Evolutionary conservation across 2,113 vertebrate genomes (phyloP), one percentile per base, ranked within the genome.

Genomic region (Chiloscyllium plagiosum): DNA sequence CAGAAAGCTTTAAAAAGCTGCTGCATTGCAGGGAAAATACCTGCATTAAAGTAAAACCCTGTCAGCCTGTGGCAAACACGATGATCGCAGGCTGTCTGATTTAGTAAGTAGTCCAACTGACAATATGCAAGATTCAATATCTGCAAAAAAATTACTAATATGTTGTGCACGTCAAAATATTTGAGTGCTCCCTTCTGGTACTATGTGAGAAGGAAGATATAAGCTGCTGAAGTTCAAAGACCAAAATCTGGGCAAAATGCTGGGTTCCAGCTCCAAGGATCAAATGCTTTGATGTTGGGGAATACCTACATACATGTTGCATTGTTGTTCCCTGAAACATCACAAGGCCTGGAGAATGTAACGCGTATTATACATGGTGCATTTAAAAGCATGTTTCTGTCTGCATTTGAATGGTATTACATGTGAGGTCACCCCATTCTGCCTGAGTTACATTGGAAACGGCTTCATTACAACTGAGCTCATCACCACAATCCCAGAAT

Each of bases 21-120:
- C 69, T 72, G 94, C 68, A 95, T 72, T 95, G 94, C 69, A 72
- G 94, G 17, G 69, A 72, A 72, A 95, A 29, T 13, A 52, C 68
- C 69, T 76, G 94, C 94, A 72, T 76, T 76, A 52, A 26, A 95
- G 65, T 1, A 72, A 94, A 69, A 47, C 24, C 94, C 24, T 72
- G 94, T 76, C 69, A 50, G n/a, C 24, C 24, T 29, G 26, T 68
- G 15, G 69, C 50, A 95, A 94, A 94, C 66, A 94, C 4, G 7
- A 69, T 94, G 37, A 47, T 94, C 50, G 65, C 93, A 94, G 93
- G 29, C 37, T 50, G 66, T 70, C 93, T 72, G 66, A 69, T 94
- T 94, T 94, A 70, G 42, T 47, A 94, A 50, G 69, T 95, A 76
- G 94, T 42, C 66, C 42, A 70, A 4, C 66, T 76, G 69, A 72